Base-by-base conservation (phyloP, 2,113 vertebrate species). In the Aphyosemion australe region DNA sequence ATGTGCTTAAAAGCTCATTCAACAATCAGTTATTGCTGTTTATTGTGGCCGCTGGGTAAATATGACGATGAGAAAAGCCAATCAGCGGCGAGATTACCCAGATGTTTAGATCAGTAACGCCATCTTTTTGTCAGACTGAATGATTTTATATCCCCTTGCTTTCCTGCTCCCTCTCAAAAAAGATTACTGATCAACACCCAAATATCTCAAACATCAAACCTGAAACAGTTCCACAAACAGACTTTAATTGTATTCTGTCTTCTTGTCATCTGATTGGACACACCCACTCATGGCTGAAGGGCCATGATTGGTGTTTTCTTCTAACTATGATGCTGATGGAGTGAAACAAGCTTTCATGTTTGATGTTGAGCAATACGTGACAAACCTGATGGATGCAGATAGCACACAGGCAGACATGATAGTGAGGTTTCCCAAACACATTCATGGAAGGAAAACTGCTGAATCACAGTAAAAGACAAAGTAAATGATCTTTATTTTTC, bases 131-230 rank as follows among this genome's bases (percentile, higher is more conserved):
- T 16, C 37, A 58, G n/a, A 53, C 19, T 19, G 12, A 42, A 12
- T 69, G 47, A 61, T 61, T 76, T 51, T 58, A 55, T 48, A 61
- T 69, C 19, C 42, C 55, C 32, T n/a, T 21, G 8, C 12, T 5
- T 49, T 21, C 41, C 31, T 50, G 34, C 72, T 19, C 61, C 18
- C 16, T 45, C 39, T 64, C 34, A 26, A n/a, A 47, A 49, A 57
- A 41, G 48, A 48, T 63, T 54, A 78, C 82, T 11, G 5, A 74
- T 83, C 66, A 79, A 12, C 48, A 65, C 71, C 71, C 55, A 45
- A 51, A 31, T 50, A 18, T 64, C 42, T 18, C 1, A 12, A 48
- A 67, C 58, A 58, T 26, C n/a, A 12, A n/a, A 12, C 9, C 1
- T 63, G 26, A n/a, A 45, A 13, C 15, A 1, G 21, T 78, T 67